A percentile compares a stretch with the other conserved stretches of the same genome.
Conservation (phyloP, 2,888 invertebrate genomes). For the Apamea anceps region DNA sequence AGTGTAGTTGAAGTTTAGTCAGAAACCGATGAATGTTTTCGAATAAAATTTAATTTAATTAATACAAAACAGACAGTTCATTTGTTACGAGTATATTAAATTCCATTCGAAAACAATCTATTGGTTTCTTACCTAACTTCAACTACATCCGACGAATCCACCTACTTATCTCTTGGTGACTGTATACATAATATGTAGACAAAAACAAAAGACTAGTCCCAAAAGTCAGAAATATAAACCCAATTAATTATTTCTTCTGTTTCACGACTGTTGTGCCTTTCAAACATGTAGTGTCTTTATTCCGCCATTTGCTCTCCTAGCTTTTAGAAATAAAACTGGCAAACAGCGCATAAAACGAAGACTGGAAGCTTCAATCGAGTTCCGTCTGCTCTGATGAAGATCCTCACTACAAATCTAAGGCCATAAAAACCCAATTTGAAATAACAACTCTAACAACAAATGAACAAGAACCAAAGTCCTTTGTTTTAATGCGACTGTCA, state of each 20-base stretch:
- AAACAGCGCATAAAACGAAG: slow-evolving; percentile 59
- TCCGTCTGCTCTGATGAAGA: slow-evolving; percentile 53
- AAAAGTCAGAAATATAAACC: slow-evolving; percentile 23
- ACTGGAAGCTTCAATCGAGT: slow-evolving; percentile 57
- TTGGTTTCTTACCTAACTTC: too few relatives aligned
- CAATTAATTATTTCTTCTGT: slow-evolving; percentile 43
- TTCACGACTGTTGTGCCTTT: slow-evolving; percentile 43
- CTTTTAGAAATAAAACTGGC: slow-evolving; percentile 59
- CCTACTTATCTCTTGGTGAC: too few relatives aligned
- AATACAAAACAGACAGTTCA: too few relatives aligned
- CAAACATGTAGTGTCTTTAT: slow-evolving; percentile 49
- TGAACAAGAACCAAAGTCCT: slow-evolving; percentile 47
- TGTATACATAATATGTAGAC: neutral
- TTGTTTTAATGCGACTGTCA: slow-evolving; percentile 53
- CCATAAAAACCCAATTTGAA: slow-evolving; percentile 48
- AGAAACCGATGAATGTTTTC: too few relatives aligned
- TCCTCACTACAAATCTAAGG: slow-evolving; percentile 37
- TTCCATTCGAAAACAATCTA: too few relatives aligned
- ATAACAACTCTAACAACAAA: slow-evolving; percentile 42
- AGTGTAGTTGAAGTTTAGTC: too few relatives aligned
- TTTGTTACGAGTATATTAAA: too few relatives aligned
- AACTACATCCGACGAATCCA: too few relatives aligned
- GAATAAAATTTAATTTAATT: too few relatives aligned
- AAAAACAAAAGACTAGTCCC: neutral
- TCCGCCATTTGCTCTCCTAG: slow-evolving; percentile 45